Base-by-base conservation (phyloP, 2,113 vertebrate genomes). In the Anolis carolinensis region DNA sequence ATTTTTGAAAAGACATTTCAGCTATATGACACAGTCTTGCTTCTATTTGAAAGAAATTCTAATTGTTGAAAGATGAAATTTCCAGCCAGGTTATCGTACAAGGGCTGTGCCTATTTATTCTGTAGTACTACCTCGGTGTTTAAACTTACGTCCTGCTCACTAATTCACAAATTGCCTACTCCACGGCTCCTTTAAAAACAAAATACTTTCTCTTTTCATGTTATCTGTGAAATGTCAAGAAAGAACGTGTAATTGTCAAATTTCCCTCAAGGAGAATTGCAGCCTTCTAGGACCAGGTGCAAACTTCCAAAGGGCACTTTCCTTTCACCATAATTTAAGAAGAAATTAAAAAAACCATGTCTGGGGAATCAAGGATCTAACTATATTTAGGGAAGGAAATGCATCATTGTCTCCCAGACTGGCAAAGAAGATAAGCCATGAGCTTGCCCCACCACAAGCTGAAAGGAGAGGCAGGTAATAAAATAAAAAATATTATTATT, bases 171-270 rank as follows among this genome's bases (percentile, higher is more conserved):
- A 82, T 92, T 71, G 77, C 10, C 62, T 87, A 50, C 90, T 87
- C 68, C 71, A 50, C 90, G 77, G 87, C 87, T 85, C 39, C 63
- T 87, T 0, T 74, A 65, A 90, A 93, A 94, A 88, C 39, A 82
- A 92, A 93, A 89, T 63, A 71, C 14, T 0, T 9, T 83, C 27
- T 76, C 88, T 93, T 93, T 79, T 93, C 88, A 86, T 81, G 86
- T 87, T 80, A 92, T 84, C 81, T 94, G 85, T 93, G 91, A 93
- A 93, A 88, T 86, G 78, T 90, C 87, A 94, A 91, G 77, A 91
- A 93, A 89, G 90, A 92, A 92, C 92, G 94, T 87, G 93, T 91
- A 92, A 93, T 83, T 79, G 92, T 82, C 82, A 88, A 70, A 76
- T 85, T 30, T 83, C 71, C 85, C 94, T 89, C 86, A 81, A 90